Evolutionary conservation across 2,797 vertebrate genomes (phyloP).

Genomic region (Poeciliopsis presidionis): DNA sequence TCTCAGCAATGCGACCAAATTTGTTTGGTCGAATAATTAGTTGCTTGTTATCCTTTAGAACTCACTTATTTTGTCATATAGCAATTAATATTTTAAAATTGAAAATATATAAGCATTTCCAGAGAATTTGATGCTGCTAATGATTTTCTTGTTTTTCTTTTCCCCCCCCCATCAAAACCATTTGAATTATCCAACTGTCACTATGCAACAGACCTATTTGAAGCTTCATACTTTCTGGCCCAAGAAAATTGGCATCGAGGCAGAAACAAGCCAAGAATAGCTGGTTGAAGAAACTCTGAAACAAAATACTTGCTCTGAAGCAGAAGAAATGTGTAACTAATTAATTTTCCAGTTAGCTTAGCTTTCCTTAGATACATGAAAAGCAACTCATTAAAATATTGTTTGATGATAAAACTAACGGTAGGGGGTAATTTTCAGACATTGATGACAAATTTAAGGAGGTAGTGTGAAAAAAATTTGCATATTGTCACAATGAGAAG

Average conservation of each 20-base stretch:
- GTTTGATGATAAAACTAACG: not conserved
- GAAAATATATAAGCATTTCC: not conserved
- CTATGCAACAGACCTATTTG: not conserved
- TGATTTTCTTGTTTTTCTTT: not conserved
- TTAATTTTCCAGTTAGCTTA: not conserved
- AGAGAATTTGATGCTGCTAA: not conserved
- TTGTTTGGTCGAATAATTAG: not conserved
- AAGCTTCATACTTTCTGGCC: not conserved
- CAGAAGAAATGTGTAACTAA: not conserved
- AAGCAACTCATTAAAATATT: not conserved
- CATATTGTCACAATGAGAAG: not conserved
- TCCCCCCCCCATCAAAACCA: not conserved
- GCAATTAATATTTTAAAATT: not conserved
- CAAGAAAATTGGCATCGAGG: not conserved
- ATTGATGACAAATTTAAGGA: not conserved
- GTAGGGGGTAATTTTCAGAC: not conserved
- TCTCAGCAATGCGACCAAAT: not conserved
- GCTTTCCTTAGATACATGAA: not conserved
- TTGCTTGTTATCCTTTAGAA: not conserved
- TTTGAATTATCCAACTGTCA: constrained; percentile 1
- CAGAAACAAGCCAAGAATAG: not conserved
- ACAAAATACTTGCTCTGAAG: not conserved
- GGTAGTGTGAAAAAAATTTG: too few relatives aligned
- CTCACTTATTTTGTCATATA: not conserved
- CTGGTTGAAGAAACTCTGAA: not conserved